phyloP scores from a whole-genome alignment of 2,113 vertebrate genomes.

The Natator depressus region DNA sequence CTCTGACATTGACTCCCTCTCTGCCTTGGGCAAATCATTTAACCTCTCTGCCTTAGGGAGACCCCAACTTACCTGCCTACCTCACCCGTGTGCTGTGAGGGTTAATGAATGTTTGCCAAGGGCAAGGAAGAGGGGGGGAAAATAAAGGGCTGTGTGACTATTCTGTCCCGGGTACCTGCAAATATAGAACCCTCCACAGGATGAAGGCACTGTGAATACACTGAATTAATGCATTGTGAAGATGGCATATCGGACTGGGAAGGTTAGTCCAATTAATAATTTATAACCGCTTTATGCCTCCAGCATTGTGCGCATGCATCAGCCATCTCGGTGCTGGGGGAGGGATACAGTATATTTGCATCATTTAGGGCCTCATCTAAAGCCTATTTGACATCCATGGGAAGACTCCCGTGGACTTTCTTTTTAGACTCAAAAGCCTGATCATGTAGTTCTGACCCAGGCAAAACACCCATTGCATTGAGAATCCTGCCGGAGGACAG shows the following conservation, averaged over 20 bases:
- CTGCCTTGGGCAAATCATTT: not conserved
- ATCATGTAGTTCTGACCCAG: fast-evolving
- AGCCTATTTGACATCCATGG: not conserved
- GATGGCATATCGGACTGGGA: fast-evolving
- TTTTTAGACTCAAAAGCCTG: not conserved
- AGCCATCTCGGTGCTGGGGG: not conserved
- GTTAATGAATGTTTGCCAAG: not conserved
- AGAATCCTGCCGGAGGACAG: fast-evolving
- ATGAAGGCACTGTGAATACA: fast-evolving
- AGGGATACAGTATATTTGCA: not conserved
- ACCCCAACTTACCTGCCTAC: not conserved
- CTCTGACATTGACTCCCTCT: not conserved
- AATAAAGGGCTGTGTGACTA: fast-evolving
- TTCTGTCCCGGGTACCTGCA: not conserved
- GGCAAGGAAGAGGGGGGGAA: not conserved
- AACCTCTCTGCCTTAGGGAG: not conserved
- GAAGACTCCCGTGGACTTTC: not conserved
- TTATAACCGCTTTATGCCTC: not conserved
- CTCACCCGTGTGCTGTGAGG: not conserved
- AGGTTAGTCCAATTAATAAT: fast-evolving
- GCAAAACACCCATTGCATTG: not conserved
- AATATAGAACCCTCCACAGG: fast-evolving
- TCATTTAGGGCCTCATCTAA: not conserved
- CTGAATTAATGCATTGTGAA: fast-evolving
- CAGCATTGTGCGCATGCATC: not conserved